Evolutionary conservation across 2,797 vertebrate species (phyloP).

Genomic region (Capromys pilorides): DNA sequence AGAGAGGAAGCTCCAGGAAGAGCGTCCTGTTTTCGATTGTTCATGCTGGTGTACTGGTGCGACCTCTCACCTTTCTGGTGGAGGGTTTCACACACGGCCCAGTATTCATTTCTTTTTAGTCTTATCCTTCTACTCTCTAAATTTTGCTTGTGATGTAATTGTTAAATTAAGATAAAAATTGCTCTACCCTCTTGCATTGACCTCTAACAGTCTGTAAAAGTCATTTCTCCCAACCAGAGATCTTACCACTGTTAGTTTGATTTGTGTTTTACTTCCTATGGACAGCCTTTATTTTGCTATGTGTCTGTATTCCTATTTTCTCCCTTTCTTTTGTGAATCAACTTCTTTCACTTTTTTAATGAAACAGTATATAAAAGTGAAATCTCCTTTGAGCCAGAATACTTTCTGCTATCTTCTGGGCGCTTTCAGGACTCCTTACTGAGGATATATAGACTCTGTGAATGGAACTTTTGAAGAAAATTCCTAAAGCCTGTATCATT

Average conservation of each 20-base stretch:
- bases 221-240: conserved; percentile 78
- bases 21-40: conserved; percentile 65
- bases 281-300: conserved; percentile 71
- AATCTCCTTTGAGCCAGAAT: conserved; percentile 76
- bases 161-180: conserved; percentile 68
- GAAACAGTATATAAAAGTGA: conserved; percentile 67
- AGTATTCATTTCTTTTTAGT: neutral
- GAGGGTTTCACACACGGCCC: conserved; percentile 18
- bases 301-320: conserved; percentile 58
- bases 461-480: conserved; percentile 74
- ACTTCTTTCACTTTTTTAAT: conserved; percentile 74
- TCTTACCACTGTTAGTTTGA: conserved; percentile 76
- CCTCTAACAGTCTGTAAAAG: conserved; percentile 81
- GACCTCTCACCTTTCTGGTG: neutral
- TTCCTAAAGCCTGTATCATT: conserved; percentile 76
- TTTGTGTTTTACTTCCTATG: conserved; percentile 72
- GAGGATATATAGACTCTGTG: conserved; percentile 78
- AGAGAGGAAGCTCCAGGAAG: conserved; percentile 36
- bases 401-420: conserved; percentile 76
- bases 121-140: conserved; percentile 46
- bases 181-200: conserved; percentile 80
- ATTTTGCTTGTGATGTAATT: conserved; percentile 4
- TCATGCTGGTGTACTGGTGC: conserved; percentile 29
- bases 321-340: conserved; percentile 77
- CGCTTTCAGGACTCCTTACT: conserved; percentile 78